A percentile compares a stretch with the other conserved stretches of the same genome.
Evolutionary conservation across 2,888 invertebrate genomes (phyloP).

Genomic region (Palloptera scutellata): DNA sequence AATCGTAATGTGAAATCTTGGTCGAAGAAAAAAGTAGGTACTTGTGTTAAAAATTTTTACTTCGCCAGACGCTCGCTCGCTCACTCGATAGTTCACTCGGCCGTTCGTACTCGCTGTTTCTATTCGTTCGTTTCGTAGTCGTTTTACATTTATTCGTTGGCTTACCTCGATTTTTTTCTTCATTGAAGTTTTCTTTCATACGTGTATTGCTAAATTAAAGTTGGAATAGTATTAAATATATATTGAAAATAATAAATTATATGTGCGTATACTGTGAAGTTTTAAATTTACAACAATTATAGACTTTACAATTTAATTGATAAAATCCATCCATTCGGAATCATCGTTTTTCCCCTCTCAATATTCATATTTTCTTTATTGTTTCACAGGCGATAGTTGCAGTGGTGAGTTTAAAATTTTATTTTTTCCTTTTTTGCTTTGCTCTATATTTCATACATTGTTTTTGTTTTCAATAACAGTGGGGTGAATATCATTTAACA

Average conservation of each 20-base stretch:
- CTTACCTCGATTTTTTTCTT: too few species aligned
- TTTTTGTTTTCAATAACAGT: neutral
- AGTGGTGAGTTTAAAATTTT: neutral
- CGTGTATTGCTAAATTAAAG: too few species aligned
- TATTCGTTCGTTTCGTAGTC: slow-evolving; percentile 37
- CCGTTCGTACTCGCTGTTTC: slow-evolving; percentile 27
- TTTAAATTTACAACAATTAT: too few species aligned
- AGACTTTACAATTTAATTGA: too few species aligned
- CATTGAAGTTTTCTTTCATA: too few species aligned
- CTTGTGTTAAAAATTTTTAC: slow-evolving; percentile 7
- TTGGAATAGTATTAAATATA: too few species aligned
- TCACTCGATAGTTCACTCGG: neutral
- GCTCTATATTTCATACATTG: neutral
- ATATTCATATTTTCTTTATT: slow-evolving; percentile 1
- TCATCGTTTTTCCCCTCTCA: neutral
- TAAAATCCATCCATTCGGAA: neutral
- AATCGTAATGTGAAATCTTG: slow-evolving; percentile 2
- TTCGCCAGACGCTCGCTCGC: neutral
- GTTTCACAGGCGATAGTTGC: neutral
- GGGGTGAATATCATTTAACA: neutral
- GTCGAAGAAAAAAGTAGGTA: slow-evolving; percentile 1
- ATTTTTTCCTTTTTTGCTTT: neutral
- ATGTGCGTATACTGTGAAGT: too few species aligned
- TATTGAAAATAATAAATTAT: too few species aligned
- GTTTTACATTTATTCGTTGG: neutral